Base-by-base conservation (phyloP, 2,797 vertebrate species). In the Rhinoraja longicauda region DNA sequence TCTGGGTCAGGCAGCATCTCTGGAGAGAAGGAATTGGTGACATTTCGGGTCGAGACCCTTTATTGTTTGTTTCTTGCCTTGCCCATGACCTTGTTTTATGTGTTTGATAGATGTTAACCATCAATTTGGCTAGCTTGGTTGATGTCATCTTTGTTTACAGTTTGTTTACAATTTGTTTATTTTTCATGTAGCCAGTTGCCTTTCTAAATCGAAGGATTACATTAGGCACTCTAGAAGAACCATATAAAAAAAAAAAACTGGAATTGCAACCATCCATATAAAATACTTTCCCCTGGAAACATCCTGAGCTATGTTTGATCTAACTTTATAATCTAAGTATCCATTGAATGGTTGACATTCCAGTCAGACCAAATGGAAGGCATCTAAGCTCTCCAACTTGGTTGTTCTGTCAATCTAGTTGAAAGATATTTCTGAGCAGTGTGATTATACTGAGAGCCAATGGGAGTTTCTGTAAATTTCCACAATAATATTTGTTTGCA, bases 91-190 rank as follows among this genome's bases (percentile, higher is more conserved):
- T 1, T 32, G 29, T 88, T 21, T 32, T 64, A 64, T 32, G 3
- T 32, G 9, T 88, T 62, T 62, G 2, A 36, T 64, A n/a, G 84
- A 5, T 7, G 32, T 88, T 88, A 64, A 62, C 53, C 57, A n/a
- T 62, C 26, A 29, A 59, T 21, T 26, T 57, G 24, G 21, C 21
- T 24, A 53, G 39, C 19, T 45, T 59, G 26, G 24, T 4, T 17
- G 17, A 88, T 53, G 5, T 1, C n/a, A 17, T 32, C 84, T 64
- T 64, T 88, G 84, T 64, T 88, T 88, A 64, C 59, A 36, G 57
- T 62, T 64, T 88, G 84, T 64, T 88, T 88, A 64, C 59, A 36
- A 57, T 62, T 64, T 88, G 84, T 88, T 64, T 88, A 64, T 88
- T 88, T 82, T 86, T 29, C 45, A 8, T 53, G 53, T 59, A 62